These are phyloP conservation scores for Connochaetes taurinus DNA, from an alignment of 2,113 vertebrate species.

Conservation along the genomic window DNA sequence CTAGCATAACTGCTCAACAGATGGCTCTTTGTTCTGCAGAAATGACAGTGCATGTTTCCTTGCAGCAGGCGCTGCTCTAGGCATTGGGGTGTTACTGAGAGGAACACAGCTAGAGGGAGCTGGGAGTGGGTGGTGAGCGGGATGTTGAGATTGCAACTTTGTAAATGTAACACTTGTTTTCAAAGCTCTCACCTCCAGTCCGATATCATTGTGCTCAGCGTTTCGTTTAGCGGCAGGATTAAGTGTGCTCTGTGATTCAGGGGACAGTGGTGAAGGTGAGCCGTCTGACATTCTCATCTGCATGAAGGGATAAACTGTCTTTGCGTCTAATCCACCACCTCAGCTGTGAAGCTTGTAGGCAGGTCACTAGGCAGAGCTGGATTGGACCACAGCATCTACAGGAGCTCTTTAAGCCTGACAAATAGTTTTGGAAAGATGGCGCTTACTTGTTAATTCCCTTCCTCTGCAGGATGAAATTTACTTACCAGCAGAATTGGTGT, in stretches of 20 bases:
- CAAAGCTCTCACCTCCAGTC: background rate
- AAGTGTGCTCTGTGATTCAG: background rate
- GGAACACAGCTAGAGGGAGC: background rate
- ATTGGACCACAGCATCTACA: background rate
- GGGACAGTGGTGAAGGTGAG: background rate
- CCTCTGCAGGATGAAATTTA: background rate
- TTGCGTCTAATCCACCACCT: constrained; percentile 23
- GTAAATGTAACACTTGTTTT: background rate
- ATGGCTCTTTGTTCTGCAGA: background rate
- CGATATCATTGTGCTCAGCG: background rate
- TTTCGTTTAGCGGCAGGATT: background rate
- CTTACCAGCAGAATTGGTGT: background rate
- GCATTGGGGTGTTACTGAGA: background rate
- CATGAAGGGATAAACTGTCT: constrained; percentile 59
- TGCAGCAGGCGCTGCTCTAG: background rate
- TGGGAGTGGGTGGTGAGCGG: background rate
- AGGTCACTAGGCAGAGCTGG: constrained; percentile 8
- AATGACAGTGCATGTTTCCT: accelerated
- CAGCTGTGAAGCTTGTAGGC: constrained; percentile 28
- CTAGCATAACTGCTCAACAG: background rate
- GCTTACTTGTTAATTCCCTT: background rate
- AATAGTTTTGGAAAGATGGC: constrained; percentile 39
- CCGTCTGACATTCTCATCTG: background rate
- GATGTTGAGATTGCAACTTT: background rate
- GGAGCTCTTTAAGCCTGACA: constrained; percentile 28